Conservation (phyloP, 2,888 invertebrate species). For the Protonemura montana region DNA sequence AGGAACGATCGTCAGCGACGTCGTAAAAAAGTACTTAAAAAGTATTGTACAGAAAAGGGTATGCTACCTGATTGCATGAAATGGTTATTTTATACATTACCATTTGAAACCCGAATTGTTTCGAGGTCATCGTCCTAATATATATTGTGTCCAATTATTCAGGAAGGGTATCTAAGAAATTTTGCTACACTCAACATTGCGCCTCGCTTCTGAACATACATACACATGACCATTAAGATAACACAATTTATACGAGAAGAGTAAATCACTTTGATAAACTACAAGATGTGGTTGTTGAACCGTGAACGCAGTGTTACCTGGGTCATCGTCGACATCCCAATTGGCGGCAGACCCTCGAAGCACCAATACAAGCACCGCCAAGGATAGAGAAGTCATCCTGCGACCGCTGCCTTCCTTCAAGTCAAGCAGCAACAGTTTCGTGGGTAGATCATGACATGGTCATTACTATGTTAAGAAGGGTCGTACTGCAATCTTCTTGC, state of each 20-base stretch:
- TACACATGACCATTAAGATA: neutral
- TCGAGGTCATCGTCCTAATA: too few species aligned
- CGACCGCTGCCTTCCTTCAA: neutral
- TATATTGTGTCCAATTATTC: too few species aligned
- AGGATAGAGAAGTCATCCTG: neutral
- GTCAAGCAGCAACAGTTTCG: neutral
- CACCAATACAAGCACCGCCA: neutral
- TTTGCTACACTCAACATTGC: too few species aligned
- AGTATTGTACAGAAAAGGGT: too few species aligned
- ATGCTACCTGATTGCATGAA: too few species aligned
- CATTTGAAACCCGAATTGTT: too few species aligned
- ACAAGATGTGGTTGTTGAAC: neutral
- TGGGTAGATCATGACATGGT: neutral
- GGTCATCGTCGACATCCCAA: slow-evolving; percentile 35
- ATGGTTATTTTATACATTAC: too few species aligned
- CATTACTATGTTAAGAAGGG: neutral
- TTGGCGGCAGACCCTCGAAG: neutral
- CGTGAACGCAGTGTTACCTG: neutral
- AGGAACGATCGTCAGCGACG: too few species aligned
- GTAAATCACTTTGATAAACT: neutral
- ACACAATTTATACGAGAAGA: neutral
- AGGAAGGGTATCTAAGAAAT: too few species aligned
- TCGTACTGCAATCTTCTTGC: neutral
- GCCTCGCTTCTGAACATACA: too few species aligned
- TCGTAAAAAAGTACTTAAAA: too few species aligned